These are phyloP conservation scores for Patiria pectinifera DNA, from an alignment of 53 echinoderm and acorn worm species.

Conservation along the genomic window DNA sequence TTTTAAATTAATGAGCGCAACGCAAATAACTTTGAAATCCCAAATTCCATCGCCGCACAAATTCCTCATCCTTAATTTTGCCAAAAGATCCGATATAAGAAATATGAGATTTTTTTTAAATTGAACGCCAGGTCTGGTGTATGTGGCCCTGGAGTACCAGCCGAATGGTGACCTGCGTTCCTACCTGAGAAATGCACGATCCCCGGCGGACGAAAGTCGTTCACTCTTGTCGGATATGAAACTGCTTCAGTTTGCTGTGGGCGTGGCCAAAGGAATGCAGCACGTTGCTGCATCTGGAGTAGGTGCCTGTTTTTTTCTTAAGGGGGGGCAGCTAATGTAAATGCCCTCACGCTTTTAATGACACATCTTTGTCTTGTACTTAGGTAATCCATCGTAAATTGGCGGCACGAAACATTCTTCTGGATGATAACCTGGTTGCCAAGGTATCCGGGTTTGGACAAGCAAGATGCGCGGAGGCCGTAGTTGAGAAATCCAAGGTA, in stretches of 20 bases:
- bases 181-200: slow-evolving; percentile 46
- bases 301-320: neutral
- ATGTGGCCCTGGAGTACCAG: slow-evolving; percentile 60
- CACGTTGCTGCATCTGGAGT: slow-evolving; percentile 59
- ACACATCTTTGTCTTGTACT: neutral
- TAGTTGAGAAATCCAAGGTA: slow-evolving; percentile 58
- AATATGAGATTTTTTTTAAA: no score
- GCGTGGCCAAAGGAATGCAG: slow-evolving; percentile 60
- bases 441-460: slow-evolving; percentile 69
- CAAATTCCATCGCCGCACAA: no score
- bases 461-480: slow-evolving; percentile 51
- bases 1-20: no score
- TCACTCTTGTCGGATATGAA: neutral
- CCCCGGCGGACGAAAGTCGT: neutral
- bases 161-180: slow-evolving; percentile 62
- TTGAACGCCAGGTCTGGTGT: neutral
- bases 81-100: no score
- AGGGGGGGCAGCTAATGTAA: no score
- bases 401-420: slow-evolving; percentile 65
- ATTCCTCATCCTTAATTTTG: no score
- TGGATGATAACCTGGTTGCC: slow-evolving; percentile 40
- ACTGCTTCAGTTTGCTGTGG: slow-evolving; percentile 55
- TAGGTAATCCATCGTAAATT: slow-evolving; percentile 72
- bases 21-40: no score
- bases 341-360: no score